A percentile compares a stretch with the other conserved stretches of the same genome.
These are phyloP conservation scores for Drosophila parabipectinata DNA, from an alignment of 1,140 invertebrate genomes.

Conservation along the genomic window DNA sequence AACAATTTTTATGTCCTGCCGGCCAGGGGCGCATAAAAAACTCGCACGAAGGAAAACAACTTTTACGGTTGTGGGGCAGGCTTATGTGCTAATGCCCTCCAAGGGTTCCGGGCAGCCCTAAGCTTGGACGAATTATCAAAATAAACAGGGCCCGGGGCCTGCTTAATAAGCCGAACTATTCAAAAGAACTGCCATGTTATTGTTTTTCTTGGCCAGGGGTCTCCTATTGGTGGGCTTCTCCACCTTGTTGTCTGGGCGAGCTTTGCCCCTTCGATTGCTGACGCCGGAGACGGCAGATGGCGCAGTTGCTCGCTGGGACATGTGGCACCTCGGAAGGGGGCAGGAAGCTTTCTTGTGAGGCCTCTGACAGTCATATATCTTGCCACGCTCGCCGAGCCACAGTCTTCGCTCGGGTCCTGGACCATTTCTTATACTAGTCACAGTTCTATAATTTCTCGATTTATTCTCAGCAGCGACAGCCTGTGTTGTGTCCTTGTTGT, in stretches of 20 bases:
- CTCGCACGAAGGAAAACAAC: constrained; percentile 70
- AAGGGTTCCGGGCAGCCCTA: not conserved
- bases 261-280: constrained; percentile 43
- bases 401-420: constrained; percentile 23
- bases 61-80: constrained; percentile 60
- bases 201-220: constrained; percentile 4
- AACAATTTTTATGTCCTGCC: constrained; percentile 73
- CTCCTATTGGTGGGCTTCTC: constrained; percentile 17
- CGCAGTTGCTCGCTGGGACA: constrained; percentile 51
- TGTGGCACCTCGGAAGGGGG: constrained; percentile 66
- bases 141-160: not conserved
- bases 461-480: constrained; percentile 67
- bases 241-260: constrained; percentile 56
- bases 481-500: constrained; percentile 55
- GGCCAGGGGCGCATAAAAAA: constrained; percentile 65
- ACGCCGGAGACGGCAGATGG: constrained; percentile 66
- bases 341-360: constrained; percentile 2
- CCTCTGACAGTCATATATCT: constrained; percentile 68
- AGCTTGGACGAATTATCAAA: not conserved
- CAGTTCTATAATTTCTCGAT: constrained; percentile 83
- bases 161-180: not conserved
- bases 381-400: constrained; percentile 59
- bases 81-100: constrained; percentile 62
- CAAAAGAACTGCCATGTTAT: not conserved
- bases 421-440: constrained; percentile 81